These are phyloP conservation scores for Peromyscus polionotus DNA, from an alignment of 2,113 vertebrate genomes.

Conservation along the genomic window DNA sequence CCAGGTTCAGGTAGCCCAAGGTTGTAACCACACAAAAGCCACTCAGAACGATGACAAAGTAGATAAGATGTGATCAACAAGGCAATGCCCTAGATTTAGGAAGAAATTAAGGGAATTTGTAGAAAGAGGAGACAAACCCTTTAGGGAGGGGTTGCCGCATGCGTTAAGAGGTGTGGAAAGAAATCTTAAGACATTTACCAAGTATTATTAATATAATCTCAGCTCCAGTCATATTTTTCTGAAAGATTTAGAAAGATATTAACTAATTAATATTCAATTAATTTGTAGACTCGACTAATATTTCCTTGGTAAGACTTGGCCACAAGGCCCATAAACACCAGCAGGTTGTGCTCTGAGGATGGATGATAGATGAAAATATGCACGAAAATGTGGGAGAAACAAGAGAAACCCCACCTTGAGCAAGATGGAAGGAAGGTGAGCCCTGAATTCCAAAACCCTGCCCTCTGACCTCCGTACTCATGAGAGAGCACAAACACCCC, in stretches of 20 bases:
- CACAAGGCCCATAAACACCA: neutral
- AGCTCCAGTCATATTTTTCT: neutral
- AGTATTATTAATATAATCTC: neutral
- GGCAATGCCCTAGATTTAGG: neutral
- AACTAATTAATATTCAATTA: conserved; percentile 17
- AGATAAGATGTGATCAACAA: neutral
- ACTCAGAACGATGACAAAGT: neutral
- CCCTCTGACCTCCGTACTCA: neutral
- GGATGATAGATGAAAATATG: neutral
- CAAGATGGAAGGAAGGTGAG: neutral
- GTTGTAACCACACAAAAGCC: neutral
- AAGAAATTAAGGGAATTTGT: neutral
- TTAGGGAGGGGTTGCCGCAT: neutral
- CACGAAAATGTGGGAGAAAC: neutral
- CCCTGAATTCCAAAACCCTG: neutral
- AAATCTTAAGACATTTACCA: neutral
- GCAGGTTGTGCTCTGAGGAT: neutral
- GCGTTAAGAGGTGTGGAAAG: neutral
- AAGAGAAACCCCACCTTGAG: neutral
- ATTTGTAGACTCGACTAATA: neutral
- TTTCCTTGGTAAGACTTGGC: neutral
- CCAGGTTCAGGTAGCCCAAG: neutral
- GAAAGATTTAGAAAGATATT: neutral
- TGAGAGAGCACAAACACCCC: neutral
- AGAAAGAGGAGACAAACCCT: neutral